A percentile compares a stretch with the other conserved stretches of the same genome.
These are phyloP conservation scores for Lepisosteus oculatus DNA, from an alignment of 2,113 vertebrate species.

Conservation along the genomic window DNA sequence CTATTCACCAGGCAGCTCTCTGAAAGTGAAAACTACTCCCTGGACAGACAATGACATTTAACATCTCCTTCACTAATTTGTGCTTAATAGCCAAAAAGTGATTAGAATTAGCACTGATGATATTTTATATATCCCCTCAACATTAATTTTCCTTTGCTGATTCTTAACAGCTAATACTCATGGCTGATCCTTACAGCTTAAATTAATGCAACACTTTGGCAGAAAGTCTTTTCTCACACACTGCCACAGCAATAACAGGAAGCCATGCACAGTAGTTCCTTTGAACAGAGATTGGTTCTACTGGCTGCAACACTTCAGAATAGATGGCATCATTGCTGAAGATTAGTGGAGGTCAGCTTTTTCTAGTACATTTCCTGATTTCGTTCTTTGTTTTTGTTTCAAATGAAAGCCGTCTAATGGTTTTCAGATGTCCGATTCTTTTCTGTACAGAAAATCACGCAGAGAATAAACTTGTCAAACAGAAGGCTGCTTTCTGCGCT, in stretches of 20 bases:
- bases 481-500: conserved; percentile 11
- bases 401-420: conserved; percentile 44
- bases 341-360: conserved; percentile 49
- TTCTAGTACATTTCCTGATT: conserved; percentile 29
- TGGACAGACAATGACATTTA: conserved; percentile 79
- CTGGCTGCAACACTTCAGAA: conserved; percentile 52
- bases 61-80: conserved; percentile 78
- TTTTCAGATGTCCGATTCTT: conserved; percentile 26
- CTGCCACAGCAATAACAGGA: conserved; percentile 30
- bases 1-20: conserved; percentile 56
- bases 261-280: conserved; percentile 34
- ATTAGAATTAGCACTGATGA: conserved; percentile 79
- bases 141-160: conserved; percentile 63
- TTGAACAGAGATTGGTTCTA: conserved; percentile 52
- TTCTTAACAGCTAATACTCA: conserved; percentile 66
- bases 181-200: conserved; percentile 59
- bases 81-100: conserved; percentile 80
- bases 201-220: conserved; percentile 58
- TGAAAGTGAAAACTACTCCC: conserved; percentile 53
- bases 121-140: conserved; percentile 67
- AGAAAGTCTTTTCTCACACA: conserved; percentile 46
- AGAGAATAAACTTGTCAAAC: conserved; percentile 1
- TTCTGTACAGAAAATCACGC: neutral
- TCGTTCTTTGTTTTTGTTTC: conserved; percentile 34
- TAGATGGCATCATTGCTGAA: conserved; percentile 46